Evolutionary conservation across 2,888 invertebrate genomes (phyloP), one percentile per base, ranked within the genome.

Genomic region (Drosophila basisetae): DNA sequence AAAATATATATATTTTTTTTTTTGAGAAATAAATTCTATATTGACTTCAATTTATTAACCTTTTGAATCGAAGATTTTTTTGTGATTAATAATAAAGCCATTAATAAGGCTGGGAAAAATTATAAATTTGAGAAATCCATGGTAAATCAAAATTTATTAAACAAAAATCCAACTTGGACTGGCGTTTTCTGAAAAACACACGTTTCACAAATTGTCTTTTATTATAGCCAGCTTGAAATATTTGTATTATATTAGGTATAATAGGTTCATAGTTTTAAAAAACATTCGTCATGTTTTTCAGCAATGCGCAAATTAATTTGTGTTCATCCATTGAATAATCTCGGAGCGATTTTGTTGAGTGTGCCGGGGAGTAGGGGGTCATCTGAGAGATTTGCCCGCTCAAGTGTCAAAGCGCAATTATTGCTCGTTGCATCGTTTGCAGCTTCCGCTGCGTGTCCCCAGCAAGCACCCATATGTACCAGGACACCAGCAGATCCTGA

Each of bases 381-480:
- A 76, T 16, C 52, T 49, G 59, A 53, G 53, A 68, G 49, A n/a
- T 49, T 41, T 68, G 68, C 64, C 65, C 76, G 53, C 66, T 76
- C 66, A 68, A 81, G 82, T 83, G 85, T 82, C 85, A 83, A 78
- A 78, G 83, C 78, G 83, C 76, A 83, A 82, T 85, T 85, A 84
- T 84, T 75, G 80, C 75, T 73, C 73, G 79, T 74, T 83, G 71
- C 80, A 78, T 31, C 66, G 69, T 67, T 73, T 54, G 52, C 71
- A 54, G 62, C 56, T 71, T 63, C 74, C 70, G 69, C 22, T 22
- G 22, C 25, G 16, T 41, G 43, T 39, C 7, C 1, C 4, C 28
- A 54, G 25, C 25, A 18, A 22, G 16, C 47, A 47, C 53, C 53
- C 50, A 73, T 35, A 70, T 35, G 43, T 18, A 49, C 16, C n/a